A percentile compares a stretch with the other conserved stretches of the same genome.
Conservation (phyloP, 2,888 invertebrate species). For the Campoplex nolae region DNA sequence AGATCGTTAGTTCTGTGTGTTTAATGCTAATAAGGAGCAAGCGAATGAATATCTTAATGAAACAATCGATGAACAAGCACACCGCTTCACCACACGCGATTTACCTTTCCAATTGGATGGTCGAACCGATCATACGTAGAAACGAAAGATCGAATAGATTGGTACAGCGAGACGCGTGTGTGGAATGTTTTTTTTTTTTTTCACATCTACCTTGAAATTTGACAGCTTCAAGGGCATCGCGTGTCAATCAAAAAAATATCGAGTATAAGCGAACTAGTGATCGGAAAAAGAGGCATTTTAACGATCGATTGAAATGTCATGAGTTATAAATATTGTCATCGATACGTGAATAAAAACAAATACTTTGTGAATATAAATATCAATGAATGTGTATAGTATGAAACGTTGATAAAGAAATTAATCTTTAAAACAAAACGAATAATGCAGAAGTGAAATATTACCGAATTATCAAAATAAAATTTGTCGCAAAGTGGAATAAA, state of each 20-base stretch:
- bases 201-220: conserved; percentile 49
- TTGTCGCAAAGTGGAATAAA: not conserved
- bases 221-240: conserved; percentile 59
- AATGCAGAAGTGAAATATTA: not conserved
- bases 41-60: not conserved
- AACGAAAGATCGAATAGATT: conserved; percentile 48
- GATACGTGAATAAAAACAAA: not conserved
- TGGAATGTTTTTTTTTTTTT: not conserved
- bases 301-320: not conserved
- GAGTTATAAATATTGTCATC: not conserved
- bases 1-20: conserved; percentile 16
- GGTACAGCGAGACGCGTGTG: conserved; percentile 7
- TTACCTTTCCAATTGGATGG: conserved; percentile 49
- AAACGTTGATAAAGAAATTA: not conserved
- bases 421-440: not conserved
- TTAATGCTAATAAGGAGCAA: conserved; percentile 19
- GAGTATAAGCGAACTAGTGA: not conserved
- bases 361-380: not conserved
- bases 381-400: not conserved
- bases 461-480: not conserved
- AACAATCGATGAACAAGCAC: conserved; percentile 33
- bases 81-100: conserved; percentile 50
- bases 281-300: conserved; percentile 23
- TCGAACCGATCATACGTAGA: conserved; percentile 18
- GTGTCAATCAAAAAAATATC: conserved; percentile 15